A percentile compares a stretch with the other conserved stretches of the same genome.
These are phyloP conservation scores for Enteromius viviparus DNA, from an alignment of 2,797 vertebrate genomes.

Conservation along the genomic window DNA sequence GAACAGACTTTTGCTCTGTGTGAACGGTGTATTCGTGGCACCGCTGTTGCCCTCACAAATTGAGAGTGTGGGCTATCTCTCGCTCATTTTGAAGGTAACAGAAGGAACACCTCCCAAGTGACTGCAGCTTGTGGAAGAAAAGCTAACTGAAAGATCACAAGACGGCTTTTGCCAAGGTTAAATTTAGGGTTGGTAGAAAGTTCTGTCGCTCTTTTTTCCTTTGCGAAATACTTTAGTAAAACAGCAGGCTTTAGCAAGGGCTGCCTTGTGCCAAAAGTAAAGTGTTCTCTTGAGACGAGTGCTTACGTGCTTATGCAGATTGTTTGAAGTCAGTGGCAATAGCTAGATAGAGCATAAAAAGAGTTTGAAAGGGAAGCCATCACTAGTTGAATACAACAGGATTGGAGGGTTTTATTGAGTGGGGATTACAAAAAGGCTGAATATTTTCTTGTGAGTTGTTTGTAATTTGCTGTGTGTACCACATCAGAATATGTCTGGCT, in stretches of 20 bases:
- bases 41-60: conserved; percentile 11
- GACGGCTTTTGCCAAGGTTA: conserved; percentile 9
- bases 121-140: conserved; percentile 20
- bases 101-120: conserved; percentile 25
- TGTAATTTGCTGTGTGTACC: conserved; percentile 21
- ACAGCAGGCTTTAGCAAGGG: conserved; percentile 60
- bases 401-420: conserved; percentile 53
- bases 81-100: conserved; percentile 15
- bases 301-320: conserved; percentile 66
- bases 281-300: conserved; percentile 62
- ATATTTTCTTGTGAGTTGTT: conserved; percentile 19
- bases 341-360: conserved; percentile 65
- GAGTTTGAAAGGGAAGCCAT: conserved; percentile 65
- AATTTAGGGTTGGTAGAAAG: conserved; percentile 16
- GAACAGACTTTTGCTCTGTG: conserved; percentile 35
- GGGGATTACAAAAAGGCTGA: conserved; percentile 27
- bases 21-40: conserved; percentile 8
- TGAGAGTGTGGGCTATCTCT: conserved; percentile 20
- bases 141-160: conserved; percentile 22
- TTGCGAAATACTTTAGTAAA: conserved; percentile 40
- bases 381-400: conserved; percentile 47
- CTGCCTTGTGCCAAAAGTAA: conserved; percentile 50
- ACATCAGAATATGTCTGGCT: not conserved
- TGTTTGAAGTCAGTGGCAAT: conserved; percentile 74
- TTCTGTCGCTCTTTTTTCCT: conserved; percentile 17